Evolutionary conservation across 2,113 vertebrate species (phyloP), one percentile per base, ranked within the genome.

Genomic region (Colossoma macropomum): DNA sequence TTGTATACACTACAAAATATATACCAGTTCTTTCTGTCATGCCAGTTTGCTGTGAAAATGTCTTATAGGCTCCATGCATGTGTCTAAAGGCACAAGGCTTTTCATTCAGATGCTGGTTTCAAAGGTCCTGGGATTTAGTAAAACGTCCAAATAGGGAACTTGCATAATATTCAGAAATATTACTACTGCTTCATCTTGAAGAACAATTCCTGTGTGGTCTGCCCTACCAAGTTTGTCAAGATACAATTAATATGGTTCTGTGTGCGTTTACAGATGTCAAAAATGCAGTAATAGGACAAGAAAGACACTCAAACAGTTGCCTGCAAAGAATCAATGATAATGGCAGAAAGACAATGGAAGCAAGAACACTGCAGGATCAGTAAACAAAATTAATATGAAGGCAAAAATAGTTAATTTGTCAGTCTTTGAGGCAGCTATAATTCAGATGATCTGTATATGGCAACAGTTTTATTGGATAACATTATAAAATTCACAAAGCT

Each of bases 371-470:
- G 38, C 28, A 72, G 0, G 21, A 59, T 59, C n/a, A 54, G 10
- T 81, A 59, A 38, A 70, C 17, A 38, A 25, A 16, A 8, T 38
- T 59, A 21, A 30, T 78, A 74, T 0, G 16, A 68, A 74, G 54
- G 17, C 4, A 32, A 41, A 50, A 41, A 11, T 68, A 56, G 27
- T 71, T 52, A 19, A 71, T 16, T 75, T 38, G 45, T 65, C 45
- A 11, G 15, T 41, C 15, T 69, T 79, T 86, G n/a, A 79, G 77
- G 75, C 63, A 69, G 17, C 13, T 79, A 30, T 73, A 71, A 45
- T 19, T 69, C 16, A 2, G n/a, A 23, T 25, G 60, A 16, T 32
- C 32, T 54, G 17, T 17, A 34, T 7, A 79, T 56, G 30, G 21
- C 12, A 69, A 41, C 59, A 12, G n/a, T 41, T 66, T 21, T 32